Conservation (phyloP, 2,113 vertebrate genomes). For the Struthio camelus region DNA sequence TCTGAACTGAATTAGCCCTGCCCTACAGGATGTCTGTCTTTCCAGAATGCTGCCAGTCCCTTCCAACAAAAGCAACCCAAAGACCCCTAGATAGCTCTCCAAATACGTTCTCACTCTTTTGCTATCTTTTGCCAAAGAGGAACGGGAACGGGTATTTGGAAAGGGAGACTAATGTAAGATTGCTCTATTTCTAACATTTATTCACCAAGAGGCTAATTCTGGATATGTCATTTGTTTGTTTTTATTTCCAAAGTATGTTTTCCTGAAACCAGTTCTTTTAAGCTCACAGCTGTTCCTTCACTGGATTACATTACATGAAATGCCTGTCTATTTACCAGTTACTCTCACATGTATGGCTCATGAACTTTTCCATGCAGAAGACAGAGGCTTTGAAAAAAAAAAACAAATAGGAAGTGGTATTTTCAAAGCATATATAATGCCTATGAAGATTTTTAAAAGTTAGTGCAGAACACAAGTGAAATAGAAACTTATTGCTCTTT, state of each 20-base stretch:
- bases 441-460: no score
- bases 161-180: background rate
- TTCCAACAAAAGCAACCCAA: background rate
- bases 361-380: background rate
- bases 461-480: background rate
- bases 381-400: background rate
- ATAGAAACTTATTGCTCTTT: background rate
- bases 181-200: background rate
- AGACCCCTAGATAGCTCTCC: background rate
- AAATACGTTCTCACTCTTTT: fast-evolving
- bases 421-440: background rate
- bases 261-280: conserved; percentile 6
- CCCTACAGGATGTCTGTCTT: background rate
- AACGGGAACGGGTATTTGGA: background rate
- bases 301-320: background rate
- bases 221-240: background rate
- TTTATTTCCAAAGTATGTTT: conserved; percentile 14
- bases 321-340: background rate
- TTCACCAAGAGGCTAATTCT: background rate
- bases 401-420: background rate
- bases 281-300: background rate
- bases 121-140: background rate
- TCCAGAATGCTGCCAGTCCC: background rate
- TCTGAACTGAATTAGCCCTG: background rate
- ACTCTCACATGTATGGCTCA: background rate